Conservation (phyloP, 2,797 vertebrate species). For the Tangara arthus region DNA sequence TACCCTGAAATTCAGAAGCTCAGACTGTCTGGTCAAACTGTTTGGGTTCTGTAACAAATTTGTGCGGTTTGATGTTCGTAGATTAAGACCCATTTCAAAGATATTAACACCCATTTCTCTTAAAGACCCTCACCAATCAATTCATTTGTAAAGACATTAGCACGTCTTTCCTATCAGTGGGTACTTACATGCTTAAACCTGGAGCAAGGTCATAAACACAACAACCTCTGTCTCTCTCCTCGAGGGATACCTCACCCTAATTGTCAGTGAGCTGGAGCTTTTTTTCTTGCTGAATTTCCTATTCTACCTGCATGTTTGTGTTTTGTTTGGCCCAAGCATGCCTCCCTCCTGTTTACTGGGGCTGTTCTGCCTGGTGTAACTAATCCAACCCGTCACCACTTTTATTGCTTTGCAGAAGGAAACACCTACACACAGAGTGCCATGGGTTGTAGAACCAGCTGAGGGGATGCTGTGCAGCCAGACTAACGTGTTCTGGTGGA, state of each 20-base stretch:
- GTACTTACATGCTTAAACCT: background rate
- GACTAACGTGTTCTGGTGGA: background rate
- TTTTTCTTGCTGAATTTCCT: background rate
- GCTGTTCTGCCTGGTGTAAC: background rate
- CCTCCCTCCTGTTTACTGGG: background rate
- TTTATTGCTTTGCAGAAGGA: background rate
- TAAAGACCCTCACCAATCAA: background rate
- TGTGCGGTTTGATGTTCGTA: background rate
- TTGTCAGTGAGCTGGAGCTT: background rate
- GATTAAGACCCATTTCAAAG: background rate
- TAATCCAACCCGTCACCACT: background rate
- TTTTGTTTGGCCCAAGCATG: background rate
- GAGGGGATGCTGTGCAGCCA: background rate
- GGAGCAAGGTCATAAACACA: background rate
- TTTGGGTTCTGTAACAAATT: background rate
- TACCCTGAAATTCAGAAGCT: background rate
- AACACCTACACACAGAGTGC: background rate
- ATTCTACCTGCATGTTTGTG: background rate
- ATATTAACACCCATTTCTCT: background rate
- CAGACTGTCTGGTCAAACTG: background rate
- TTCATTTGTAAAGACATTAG: background rate
- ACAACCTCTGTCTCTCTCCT: background rate
- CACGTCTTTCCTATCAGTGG: background rate
- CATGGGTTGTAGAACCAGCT: background rate
- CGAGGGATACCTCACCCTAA: background rate